Base-by-base conservation (phyloP, 2,888 invertebrate genomes). In the Drosophila emarginata region DNA sequence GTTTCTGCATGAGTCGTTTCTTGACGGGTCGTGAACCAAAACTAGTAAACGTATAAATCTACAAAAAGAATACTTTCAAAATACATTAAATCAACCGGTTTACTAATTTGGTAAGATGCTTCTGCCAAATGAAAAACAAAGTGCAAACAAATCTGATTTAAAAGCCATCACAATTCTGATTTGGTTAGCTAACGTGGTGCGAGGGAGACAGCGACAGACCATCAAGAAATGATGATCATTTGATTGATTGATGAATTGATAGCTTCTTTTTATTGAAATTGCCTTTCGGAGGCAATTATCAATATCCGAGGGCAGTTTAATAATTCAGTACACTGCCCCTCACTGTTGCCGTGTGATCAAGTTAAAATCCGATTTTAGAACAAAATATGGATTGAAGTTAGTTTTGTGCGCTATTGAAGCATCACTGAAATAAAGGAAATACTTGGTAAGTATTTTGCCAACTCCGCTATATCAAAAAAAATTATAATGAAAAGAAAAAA, bases 61-160 rank as follows among this genome's bases (percentile, higher is more conserved):
- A 59, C 67, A 74, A 66, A 73, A 66, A 79, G 65, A 73, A 66
- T 72, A 78, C 89, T 84, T 84, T 88, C 74, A 81, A 84, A 86
- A 80, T 63, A 66, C 68, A 74, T 72, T 75, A 72, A 78, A 68
- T 72, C 37, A 84, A 88, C 89, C 82, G 82, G 89, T 84, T 87
- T 85, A 54, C 18, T 5, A 54, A 18, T 28, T 54, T 36, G 32
- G 32, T 11, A 12, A 54, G 18, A 28, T 54, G 45, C 64, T 61
- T 57, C 53, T 58, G 67, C 58, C 58, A 40, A 62, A 54, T 53
- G 39, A 67, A 61, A 66, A 57, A 69, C 68, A 69, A 65, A 67
- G 54, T 81, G 67, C 64, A 83, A 81, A 77, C 67, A 80, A 69
- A 73, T 72, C 71, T 52, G 12, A 71, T 67, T 64, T 58, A 59